These are phyloP conservation scores for Octodon degus DNA, from an alignment of 2,113 vertebrate species.

Conservation along the genomic window DNA sequence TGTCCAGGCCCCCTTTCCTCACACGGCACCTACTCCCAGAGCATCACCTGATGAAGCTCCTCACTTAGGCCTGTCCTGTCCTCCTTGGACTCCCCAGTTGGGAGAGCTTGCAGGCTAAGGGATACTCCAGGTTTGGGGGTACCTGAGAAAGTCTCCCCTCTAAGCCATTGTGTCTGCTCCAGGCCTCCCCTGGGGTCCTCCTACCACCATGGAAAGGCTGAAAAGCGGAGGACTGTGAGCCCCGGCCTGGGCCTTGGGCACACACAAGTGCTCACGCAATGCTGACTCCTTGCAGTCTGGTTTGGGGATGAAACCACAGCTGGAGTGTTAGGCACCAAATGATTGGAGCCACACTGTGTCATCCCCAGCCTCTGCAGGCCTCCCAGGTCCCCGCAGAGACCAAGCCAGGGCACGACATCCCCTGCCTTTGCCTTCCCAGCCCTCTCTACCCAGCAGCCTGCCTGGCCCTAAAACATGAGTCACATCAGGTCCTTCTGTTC, in stretches of 20 bases:
- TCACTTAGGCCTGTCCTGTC: background rate
- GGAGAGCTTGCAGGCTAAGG: background rate
- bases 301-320: background rate
- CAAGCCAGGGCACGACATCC: background rate
- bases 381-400: background rate
- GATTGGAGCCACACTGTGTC: background rate
- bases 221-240: background rate
- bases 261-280: background rate
- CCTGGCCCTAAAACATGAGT: background rate
- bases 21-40: background rate
- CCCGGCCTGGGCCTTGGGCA: too few relatives aligned
- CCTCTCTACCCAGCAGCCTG: background rate
- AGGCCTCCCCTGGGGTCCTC: background rate
- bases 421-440: accelerated
- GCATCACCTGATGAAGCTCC: background rate
- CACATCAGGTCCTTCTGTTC: background rate
- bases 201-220: background rate
- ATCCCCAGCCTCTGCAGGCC: background rate
- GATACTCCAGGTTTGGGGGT: background rate
- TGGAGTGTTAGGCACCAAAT: background rate
- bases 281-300: background rate
- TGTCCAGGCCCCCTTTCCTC: background rate
- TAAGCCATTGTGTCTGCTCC: background rate
- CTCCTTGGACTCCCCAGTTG: background rate
- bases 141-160: background rate